Evolutionary conservation across 2,113 vertebrate species (phyloP).

Genomic region (Procapra przewalskii): DNA sequence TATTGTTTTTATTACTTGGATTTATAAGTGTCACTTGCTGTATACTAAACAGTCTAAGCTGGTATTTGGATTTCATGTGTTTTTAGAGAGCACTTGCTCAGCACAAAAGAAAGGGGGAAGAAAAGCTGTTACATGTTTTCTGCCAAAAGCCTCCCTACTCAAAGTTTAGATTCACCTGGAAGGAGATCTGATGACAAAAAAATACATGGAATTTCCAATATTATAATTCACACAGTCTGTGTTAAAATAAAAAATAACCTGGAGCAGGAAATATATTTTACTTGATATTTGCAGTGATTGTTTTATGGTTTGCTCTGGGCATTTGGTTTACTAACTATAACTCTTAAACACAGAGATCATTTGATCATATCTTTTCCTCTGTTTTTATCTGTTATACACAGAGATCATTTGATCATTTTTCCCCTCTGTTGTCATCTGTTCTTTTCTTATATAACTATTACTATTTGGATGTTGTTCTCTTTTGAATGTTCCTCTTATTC

Average conservation of each 20-base stretch:
- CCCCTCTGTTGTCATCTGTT: neutral
- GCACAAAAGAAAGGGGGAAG: neutral
- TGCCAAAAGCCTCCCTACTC: neutral
- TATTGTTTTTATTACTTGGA: neutral
- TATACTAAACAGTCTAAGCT: neutral
- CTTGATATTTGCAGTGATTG: neutral
- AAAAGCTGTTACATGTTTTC: neutral
- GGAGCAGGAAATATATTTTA: neutral
- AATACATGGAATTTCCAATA: neutral
- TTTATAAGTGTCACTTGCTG: neutral
- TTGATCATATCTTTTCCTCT: neutral
- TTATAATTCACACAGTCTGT: neutral
- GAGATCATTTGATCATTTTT: neutral
- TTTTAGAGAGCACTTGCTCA: neutral
- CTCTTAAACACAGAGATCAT: slow-evolving; percentile 31
- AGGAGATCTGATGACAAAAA: neutral
- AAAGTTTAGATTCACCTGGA: neutral
- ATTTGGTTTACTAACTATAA: slow-evolving; percentile 24
- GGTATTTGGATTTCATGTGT: neutral
- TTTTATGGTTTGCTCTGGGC: neutral
- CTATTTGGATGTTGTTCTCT: neutral
- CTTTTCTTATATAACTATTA: neutral
- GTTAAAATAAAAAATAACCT: neutral
- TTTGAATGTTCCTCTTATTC: neutral
- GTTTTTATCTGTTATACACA: neutral